Percentiles rank a stretch among this genome's conserved stretches.
Evolutionary conservation across 1,140 invertebrate genomes (phyloP).

Genomic region (Harlomillsia oculata): DNA sequence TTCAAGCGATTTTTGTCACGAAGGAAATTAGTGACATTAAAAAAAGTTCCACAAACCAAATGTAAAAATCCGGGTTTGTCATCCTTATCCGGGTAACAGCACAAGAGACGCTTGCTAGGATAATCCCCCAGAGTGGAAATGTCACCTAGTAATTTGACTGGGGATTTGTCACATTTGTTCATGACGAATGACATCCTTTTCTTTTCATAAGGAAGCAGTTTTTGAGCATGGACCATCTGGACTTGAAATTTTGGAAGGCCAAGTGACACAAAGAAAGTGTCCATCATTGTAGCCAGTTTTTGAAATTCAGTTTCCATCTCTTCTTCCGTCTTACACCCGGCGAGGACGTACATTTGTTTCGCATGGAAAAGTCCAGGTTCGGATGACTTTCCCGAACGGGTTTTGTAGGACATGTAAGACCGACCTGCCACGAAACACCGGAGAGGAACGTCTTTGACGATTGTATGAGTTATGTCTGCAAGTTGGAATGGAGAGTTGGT

Average conservation of each 20-base stretch:
- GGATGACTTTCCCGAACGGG: not conserved
- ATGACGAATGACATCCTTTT: constrained; percentile 20
- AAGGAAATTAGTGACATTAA: constrained; percentile 23
- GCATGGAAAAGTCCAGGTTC: not conserved
- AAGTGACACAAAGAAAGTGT: constrained; percentile 19
- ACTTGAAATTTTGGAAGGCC: constrained; percentile 11
- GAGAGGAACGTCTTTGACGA: constrained; percentile 20
- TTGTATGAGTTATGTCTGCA: constrained; percentile 19
- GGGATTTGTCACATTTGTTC: not conserved
- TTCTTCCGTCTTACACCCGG: constrained; percentile 13
- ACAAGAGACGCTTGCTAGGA: constrained; percentile 32
- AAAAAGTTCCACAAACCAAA: constrained; percentile 24
- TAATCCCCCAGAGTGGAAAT: constrained; percentile 28
- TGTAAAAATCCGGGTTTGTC: constrained; percentile 21
- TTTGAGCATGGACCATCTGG: constrained; percentile 6
- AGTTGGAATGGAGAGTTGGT: constrained; percentile 23
- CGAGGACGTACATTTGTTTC: constrained; percentile 7
- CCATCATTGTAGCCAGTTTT: constrained; percentile 14
- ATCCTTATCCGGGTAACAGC: constrained; percentile 20
- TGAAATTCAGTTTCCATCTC: constrained; percentile 23
- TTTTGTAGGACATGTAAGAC: constrained; percentile 8
- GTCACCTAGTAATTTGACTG: constrained; percentile 6
- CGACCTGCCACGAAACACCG: constrained; percentile 28
- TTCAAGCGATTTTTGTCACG: not conserved
- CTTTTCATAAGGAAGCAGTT: constrained; percentile 19